Conservation (phyloP, 2,888 invertebrate species). For the Osmoderma eremita region DNA sequence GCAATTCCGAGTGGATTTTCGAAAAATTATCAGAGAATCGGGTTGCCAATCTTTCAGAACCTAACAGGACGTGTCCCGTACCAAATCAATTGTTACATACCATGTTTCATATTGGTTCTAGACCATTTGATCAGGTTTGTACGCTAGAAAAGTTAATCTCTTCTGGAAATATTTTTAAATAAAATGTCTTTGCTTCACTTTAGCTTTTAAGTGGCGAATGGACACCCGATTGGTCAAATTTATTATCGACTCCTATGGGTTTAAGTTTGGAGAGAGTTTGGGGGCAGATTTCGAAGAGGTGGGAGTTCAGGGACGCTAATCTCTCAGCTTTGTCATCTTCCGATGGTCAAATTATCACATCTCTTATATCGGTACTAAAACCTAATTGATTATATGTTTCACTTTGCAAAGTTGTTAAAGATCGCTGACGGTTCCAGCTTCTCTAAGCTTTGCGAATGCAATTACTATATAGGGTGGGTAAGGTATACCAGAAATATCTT, state of each 20-base stretch:
- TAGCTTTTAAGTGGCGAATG: slow-evolving; percentile 66
- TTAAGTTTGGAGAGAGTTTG: slow-evolving; percentile 64
- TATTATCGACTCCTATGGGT: slow-evolving; percentile 65
- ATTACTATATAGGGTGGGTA: too few species aligned
- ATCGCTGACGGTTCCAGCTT: too few species aligned
- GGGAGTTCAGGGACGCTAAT: slow-evolving; percentile 64
- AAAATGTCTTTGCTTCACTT: slow-evolving; percentile 49
- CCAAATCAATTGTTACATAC: slow-evolving; percentile 72
- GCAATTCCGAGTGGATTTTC: slow-evolving; percentile 75
- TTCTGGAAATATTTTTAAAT: background rate
- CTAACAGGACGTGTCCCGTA: slow-evolving; percentile 56
- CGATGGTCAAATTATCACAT: slow-evolving; percentile 57
- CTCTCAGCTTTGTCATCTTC: slow-evolving; percentile 52
- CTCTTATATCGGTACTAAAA: slow-evolving; percentile 56
- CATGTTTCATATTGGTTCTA: slow-evolving; percentile 83
- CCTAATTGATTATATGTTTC: background rate
- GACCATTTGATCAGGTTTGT: slow-evolving; percentile 79
- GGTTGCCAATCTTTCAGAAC: slow-evolving; percentile 58
- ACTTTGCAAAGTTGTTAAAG: too few species aligned
- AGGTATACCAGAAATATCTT: too few species aligned
- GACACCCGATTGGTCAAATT: slow-evolving; percentile 64
- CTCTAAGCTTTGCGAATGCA: too few species aligned
- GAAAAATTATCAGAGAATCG: slow-evolving; percentile 67
- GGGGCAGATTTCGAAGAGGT: slow-evolving; percentile 64
- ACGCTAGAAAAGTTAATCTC: background rate